phyloP scores from a whole-genome alignment of 2,113 vertebrate species.

The Miniopterus natalensis region DNA sequence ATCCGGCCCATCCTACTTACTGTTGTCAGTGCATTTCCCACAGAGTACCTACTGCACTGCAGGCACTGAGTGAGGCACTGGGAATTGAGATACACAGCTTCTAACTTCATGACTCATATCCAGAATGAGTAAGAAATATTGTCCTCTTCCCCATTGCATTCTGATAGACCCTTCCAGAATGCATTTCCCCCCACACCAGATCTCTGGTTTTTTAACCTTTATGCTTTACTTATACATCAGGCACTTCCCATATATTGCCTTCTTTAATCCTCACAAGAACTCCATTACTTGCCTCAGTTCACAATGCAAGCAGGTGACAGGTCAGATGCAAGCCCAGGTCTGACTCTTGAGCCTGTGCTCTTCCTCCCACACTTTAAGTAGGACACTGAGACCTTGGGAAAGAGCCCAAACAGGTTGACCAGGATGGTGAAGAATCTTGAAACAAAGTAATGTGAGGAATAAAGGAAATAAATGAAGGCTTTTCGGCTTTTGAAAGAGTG shows the following conservation, averaged over 20 bases:
- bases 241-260: slow-evolving; percentile 1
- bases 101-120: background rate
- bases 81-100: background rate
- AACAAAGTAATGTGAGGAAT: slow-evolving; percentile 12
- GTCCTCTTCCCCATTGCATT: background rate
- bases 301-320: slow-evolving; percentile 30
- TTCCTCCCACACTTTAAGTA: background rate
- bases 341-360: background rate
- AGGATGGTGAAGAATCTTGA: slow-evolving; percentile 26
- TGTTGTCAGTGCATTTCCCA: background rate
- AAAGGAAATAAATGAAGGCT: slow-evolving; percentile 26
- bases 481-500: background rate
- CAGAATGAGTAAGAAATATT: slow-evolving; percentile 14
- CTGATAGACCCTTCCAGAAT: slow-evolving; percentile 15
- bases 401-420: background rate
- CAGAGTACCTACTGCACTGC: background rate
- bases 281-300: background rate
- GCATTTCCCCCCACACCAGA: background rate
- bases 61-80: background rate
- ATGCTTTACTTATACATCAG: slow-evolving; percentile 13
- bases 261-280: background rate
- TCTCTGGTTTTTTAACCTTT: background rate
- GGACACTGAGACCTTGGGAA: background rate
- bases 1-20: background rate
- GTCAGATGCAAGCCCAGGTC: background rate